phyloP scores from a whole-genome alignment of 2,888 invertebrate genomes.

The Temnothorax ravouxi region DNA sequence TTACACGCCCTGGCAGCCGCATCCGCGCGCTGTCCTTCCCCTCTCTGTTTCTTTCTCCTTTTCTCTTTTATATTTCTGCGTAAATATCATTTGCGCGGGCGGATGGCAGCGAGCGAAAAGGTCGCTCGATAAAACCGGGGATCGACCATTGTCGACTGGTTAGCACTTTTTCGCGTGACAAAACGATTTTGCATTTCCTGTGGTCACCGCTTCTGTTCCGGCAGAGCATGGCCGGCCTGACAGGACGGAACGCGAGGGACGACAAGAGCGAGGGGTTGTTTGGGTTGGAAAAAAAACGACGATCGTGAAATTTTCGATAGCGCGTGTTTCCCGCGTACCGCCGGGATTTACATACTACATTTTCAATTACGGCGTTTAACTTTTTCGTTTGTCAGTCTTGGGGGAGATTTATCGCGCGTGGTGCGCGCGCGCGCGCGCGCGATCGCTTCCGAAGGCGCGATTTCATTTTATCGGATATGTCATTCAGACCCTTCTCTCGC shows the following conservation, averaged over 20 bases:
- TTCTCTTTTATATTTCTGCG: conserved; percentile 33
- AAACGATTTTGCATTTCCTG: conserved; percentile 67
- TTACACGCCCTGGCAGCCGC: conserved; percentile 60
- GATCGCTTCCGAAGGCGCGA: conserved; percentile 42
- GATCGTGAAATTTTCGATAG: conserved; percentile 56
- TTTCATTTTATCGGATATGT: conserved; percentile 52
- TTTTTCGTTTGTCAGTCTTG: conserved; percentile 56
- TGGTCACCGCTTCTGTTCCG: conserved; percentile 65
- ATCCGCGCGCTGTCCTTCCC: conserved; percentile 50
- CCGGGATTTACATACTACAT: conserved; percentile 55
- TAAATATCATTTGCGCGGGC: conserved; percentile 17
- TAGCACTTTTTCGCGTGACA: conserved; percentile 57
- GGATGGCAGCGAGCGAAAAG: conserved; percentile 16
- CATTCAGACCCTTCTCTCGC: conserved; percentile 44
- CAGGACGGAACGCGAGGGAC: conserved; percentile 5
- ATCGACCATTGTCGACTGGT: conserved; percentile 60
- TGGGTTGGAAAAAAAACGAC: conserved; percentile 24
- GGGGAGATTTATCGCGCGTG: conserved; percentile 43
- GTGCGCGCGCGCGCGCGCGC: conserved; percentile 5
- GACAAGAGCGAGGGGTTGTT: conserved; percentile 25
- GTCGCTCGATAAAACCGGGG: conserved; percentile 44
- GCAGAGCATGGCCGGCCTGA: conserved; percentile 8
- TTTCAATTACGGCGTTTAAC: conserved; percentile 57
- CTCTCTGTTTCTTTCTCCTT: conserved; percentile 20
- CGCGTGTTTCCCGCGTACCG: conserved; percentile 29